A percentile compares a stretch with the other conserved stretches of the same genome.
Evolutionary conservation across 1,140 invertebrate genomes (phyloP).

Genomic region (Phymastichus coffea): DNA sequence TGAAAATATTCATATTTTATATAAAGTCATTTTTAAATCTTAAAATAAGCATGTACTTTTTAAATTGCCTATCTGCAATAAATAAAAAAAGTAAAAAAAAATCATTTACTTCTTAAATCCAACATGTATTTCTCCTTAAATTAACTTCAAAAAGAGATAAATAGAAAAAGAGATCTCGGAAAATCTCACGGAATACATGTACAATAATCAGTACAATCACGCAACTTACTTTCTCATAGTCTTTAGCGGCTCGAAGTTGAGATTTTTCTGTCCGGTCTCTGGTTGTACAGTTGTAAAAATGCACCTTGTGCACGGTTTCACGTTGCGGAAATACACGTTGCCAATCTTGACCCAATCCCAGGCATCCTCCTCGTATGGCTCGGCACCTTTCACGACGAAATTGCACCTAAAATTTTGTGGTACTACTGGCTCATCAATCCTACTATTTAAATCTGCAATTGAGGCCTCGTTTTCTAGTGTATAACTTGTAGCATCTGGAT

Average conservation of each 20-base stretch:
- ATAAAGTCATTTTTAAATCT: too few relatives aligned
- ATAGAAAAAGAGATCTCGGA: too few relatives aligned
- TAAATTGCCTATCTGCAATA: too few relatives aligned
- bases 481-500: constrained; percentile 62
- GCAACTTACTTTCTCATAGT: constrained; percentile 54
- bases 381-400: constrained; percentile 65
- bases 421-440: constrained; percentile 58
- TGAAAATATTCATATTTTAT: too few relatives aligned
- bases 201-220: background rate
- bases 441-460: constrained; percentile 63
- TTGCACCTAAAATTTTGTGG: constrained; percentile 66
- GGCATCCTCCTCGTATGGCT: constrained; percentile 66
- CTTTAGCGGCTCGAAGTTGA: constrained; percentile 60
- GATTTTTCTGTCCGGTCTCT: constrained; percentile 55
- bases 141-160: too few relatives aligned
- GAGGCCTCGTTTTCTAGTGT: constrained; percentile 65
- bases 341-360: constrained; percentile 73
- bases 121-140: too few relatives aligned
- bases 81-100: too few relatives aligned
- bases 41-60: too few relatives aligned
- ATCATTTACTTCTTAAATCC: too few relatives aligned
- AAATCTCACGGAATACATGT: background rate
- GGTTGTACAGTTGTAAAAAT: constrained; percentile 63
- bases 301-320: constrained; percentile 68
- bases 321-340: constrained; percentile 60